Percentiles rank a stretch among this genome's conserved stretches.
phyloP scores from a whole-genome alignment of 2,113 vertebrate species.

The Coracopsis vasa region DNA sequence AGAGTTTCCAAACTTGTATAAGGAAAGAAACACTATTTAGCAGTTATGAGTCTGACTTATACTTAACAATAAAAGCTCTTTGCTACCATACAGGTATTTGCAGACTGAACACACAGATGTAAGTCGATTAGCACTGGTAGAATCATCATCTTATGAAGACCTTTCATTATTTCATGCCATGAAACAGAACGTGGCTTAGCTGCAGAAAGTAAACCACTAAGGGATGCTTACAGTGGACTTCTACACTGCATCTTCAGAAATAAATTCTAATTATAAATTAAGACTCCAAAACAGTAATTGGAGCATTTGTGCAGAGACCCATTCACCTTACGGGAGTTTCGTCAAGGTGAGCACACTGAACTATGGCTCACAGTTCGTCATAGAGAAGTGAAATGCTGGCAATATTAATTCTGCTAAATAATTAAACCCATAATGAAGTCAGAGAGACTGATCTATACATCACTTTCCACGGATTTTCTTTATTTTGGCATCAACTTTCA shows the following conservation, averaged over 20 bases:
- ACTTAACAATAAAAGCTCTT: background rate
- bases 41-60: background rate
- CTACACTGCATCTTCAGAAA: background rate
- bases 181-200: background rate
- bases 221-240: background rate
- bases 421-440: background rate
- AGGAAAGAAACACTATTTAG: background rate
- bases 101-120: background rate
- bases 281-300: background rate
- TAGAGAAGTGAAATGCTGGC: background rate
- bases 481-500: background rate
- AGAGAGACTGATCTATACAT: background rate
- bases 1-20: background rate
- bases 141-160: background rate
- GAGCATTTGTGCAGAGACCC: background rate
- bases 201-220: background rate
- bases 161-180: background rate
- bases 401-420: background rate
- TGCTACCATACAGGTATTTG: background rate
- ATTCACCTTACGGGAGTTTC: background rate
- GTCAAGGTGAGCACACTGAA: background rate
- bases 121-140: background rate
- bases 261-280: background rate
- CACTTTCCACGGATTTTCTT: background rate
- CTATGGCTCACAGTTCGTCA: fast-evolving